These are phyloP conservation scores for Caenorhabditis becei DNA, from an alignment of 2,888 invertebrate species.

Conservation along the genomic window DNA sequence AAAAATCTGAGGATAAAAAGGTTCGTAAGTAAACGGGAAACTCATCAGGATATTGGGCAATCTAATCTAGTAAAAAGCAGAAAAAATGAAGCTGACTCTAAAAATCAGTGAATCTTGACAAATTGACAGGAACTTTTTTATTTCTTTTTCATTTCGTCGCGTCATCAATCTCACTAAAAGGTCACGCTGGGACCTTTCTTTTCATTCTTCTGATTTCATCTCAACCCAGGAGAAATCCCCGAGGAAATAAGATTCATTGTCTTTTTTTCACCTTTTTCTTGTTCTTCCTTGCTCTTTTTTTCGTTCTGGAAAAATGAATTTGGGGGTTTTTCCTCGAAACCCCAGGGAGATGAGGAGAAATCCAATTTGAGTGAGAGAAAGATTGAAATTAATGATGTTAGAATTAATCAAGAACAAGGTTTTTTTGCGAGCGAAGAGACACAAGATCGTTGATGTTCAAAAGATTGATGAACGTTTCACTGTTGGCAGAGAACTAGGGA, in stretches of 20 bases:
- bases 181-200: not conserved
- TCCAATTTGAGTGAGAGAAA: not conserved
- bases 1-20: no score
- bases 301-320: no score
- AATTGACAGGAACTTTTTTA: not conserved
- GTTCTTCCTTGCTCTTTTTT: not conserved
- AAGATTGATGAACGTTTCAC: not conserved
- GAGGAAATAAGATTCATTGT: conserved; percentile 12
- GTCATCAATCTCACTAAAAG: conserved; percentile 17
- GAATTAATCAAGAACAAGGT: conserved; percentile 2
- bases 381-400: not conserved
- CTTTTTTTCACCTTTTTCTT: conserved; percentile 5
- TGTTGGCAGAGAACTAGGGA: not conserved
- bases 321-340: no score
- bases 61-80: no score
- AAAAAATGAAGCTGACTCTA: not conserved
- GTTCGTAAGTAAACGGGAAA: no score
- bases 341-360: not conserved
- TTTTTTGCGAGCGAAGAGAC: not conserved
- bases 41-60: no score
- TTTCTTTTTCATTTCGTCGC: not conserved
- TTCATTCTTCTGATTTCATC: conserved; percentile 13
- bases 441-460: not conserved
- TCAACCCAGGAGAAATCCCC: conserved; percentile 3
- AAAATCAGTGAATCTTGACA: not conserved